phyloP scores from a whole-genome alignment of 2,113 vertebrate species.

The Gavialis gangeticus region DNA sequence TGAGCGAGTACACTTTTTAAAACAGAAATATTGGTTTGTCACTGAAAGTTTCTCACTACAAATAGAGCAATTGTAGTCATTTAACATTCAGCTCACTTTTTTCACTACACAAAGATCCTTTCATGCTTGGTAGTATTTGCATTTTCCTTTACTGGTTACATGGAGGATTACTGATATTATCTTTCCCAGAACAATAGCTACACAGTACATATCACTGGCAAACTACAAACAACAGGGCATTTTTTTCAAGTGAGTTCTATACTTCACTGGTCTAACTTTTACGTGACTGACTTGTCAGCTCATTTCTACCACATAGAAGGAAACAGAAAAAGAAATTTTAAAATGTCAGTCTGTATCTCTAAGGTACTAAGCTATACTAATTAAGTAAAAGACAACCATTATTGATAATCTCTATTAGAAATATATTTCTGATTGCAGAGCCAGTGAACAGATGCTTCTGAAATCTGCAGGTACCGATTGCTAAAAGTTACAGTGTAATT shows the following conservation, averaged over 20 bases:
- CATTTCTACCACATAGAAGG: not conserved
- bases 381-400: not conserved
- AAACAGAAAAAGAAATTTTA: not conserved
- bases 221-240: not conserved
- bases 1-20: rapidly evolving
- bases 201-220: not conserved
- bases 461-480: not conserved
- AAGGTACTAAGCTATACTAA: rapidly evolving
- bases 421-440: rapidly evolving
- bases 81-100: not conserved
- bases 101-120: not conserved
- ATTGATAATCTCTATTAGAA: not conserved
- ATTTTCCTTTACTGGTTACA: not conserved
- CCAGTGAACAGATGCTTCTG: not conserved
- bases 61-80: not conserved
- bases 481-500: not conserved
- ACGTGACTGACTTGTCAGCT: not conserved
- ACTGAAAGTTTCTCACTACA: not conserved
- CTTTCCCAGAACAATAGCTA: not conserved
- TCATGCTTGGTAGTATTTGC: not conserved
- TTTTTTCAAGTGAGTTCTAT: not conserved
- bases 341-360: rapidly evolving
- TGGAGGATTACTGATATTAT: not conserved
- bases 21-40: not conserved
- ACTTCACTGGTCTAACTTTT: not conserved